These are phyloP conservation scores for Folsomia candida DNA, from an alignment of 2,888 invertebrate species.

Conservation along the genomic window DNA sequence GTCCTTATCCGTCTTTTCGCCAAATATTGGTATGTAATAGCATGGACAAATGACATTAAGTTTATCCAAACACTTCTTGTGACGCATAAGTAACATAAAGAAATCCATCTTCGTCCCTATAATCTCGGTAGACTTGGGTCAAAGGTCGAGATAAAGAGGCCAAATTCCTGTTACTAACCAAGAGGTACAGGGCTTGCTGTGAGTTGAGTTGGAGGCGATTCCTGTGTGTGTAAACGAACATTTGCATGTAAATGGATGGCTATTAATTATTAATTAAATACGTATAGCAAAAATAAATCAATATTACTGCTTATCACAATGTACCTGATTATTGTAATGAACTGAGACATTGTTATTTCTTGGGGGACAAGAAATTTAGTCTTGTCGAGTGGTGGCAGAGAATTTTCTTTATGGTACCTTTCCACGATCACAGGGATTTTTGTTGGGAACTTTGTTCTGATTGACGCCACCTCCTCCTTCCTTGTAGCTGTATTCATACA, in stretches of 20 bases:
- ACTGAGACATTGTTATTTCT: constrained; percentile 85
- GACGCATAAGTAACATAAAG: constrained; percentile 85
- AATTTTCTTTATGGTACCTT: constrained; percentile 73
- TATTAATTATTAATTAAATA: neutral
- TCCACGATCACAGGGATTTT: constrained; percentile 83
- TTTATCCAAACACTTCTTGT: constrained; percentile 79
- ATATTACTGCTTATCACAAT: no score
- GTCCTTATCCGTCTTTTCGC: no score
- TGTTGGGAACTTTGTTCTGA: constrained; percentile 72
- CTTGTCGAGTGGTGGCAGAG: constrained; percentile 74
- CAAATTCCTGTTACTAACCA: constrained; percentile 79
- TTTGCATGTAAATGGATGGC: no score
- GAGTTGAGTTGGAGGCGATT: constrained; percentile 63
- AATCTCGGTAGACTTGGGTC: constrained; percentile 74
- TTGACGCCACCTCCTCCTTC: constrained; percentile 75
- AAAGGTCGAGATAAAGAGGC: constrained; percentile 76
- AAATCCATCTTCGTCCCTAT: constrained; percentile 79
- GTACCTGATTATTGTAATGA: constrained; percentile 79
- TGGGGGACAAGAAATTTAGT: constrained; percentile 84
- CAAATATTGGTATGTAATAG: neutral
- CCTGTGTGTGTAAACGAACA: constrained; percentile 53
- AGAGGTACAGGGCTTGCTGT: constrained; percentile 74
- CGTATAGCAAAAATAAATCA: constrained; percentile 10
- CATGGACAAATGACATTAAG: neutral
- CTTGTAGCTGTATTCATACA: constrained; percentile 61